Conservation (phyloP, 2,113 vertebrate genomes). For the Coregonus clupeaformis region DNA sequence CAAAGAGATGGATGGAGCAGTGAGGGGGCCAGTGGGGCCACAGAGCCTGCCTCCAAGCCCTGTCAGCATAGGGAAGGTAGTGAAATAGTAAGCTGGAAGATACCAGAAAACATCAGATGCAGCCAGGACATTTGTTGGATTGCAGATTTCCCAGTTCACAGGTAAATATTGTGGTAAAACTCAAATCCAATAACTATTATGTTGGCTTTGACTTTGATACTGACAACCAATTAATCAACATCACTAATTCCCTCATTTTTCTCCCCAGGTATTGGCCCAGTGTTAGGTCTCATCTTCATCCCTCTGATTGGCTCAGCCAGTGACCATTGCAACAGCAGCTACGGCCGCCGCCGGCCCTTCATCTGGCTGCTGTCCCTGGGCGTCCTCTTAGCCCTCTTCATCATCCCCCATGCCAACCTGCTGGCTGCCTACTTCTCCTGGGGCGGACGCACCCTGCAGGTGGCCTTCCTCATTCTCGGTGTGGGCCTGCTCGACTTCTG, state of each 20-base stretch:
- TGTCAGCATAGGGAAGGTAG: background rate
- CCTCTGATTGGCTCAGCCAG: constrained; percentile 80
- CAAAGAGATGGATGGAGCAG: background rate
- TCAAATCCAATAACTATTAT: too few relatives aligned
- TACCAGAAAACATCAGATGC: background rate
- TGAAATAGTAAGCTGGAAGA: background rate
- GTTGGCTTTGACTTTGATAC: too few relatives aligned
- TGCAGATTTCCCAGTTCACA: background rate
- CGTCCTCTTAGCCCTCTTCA: constrained; percentile 74
- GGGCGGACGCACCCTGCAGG: constrained; percentile 68
- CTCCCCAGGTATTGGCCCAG: constrained; percentile 75
- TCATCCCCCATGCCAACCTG: constrained; percentile 74
- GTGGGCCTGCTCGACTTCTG: constrained; percentile 80
- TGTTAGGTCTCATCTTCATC: constrained; percentile 77
- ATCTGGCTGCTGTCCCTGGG: constrained; percentile 79
- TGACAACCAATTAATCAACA: background rate
- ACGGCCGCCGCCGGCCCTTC: constrained; percentile 76
- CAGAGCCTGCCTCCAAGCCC: background rate
- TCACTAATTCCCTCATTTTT: background rate
- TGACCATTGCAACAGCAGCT: constrained; percentile 76
- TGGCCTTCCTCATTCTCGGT: constrained; percentile 76
- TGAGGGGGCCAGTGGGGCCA: background rate
- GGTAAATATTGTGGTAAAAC: too few relatives aligned
- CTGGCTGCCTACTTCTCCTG: constrained; percentile 65
- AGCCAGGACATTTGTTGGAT: background rate